Base-by-base conservation (phyloP, 1,140 invertebrate species). In the Glomeris maerens region DNA sequence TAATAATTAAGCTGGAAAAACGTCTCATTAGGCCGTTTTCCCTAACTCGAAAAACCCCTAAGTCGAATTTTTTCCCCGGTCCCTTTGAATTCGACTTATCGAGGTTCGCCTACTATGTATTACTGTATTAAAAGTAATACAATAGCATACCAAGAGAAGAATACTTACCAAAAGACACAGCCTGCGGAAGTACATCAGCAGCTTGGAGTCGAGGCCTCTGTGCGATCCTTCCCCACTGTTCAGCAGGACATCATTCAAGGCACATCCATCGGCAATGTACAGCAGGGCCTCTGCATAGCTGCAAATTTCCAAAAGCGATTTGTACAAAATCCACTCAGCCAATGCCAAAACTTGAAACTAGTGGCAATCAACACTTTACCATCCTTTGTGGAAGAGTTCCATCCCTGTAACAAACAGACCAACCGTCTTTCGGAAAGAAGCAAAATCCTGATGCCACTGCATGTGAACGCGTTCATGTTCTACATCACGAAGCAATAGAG, bases 151-250 rank as follows among this genome's bases (percentile, higher is more conserved):
- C n/a, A n/a, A n/a, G n/a, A n/a, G n/a, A n/a, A n/a, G n/a, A 36
- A 36, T 29, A 46, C 28, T 5, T 14, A 48, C 46, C 46, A 48
- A 23, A 20, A 48, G 28, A 38, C 46, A 48, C 10, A n/a, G 28
- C 14, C 46, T 29, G 31, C 46, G 14, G 46, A 21, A 48, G 3
- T 40, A 40, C 3, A 20, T 13, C 25, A 48, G 39, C 28, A 48
- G 21, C 7, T 21, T 3, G 7, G 3, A 5, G 14, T 48, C 46
- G 7, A 48, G 23, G 14, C 46, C 46, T 3, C 46, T 4, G 3
- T 23, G 26, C 22, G 14, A n/a, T 5, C 46, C n/a, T 21, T 4
- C 27, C 5, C 23, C n/a, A 10, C 29, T 38, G 14, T 38, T 38
- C 14, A 10, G 4, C 7, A 48, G 3, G 5, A 10, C 21, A 40